A percentile compares a stretch with the other conserved stretches of the same genome.
These are phyloP conservation scores for Tenthredo scrophulariae DNA, from an alignment of 2,888 invertebrate species.

Conservation along the genomic window DNA sequence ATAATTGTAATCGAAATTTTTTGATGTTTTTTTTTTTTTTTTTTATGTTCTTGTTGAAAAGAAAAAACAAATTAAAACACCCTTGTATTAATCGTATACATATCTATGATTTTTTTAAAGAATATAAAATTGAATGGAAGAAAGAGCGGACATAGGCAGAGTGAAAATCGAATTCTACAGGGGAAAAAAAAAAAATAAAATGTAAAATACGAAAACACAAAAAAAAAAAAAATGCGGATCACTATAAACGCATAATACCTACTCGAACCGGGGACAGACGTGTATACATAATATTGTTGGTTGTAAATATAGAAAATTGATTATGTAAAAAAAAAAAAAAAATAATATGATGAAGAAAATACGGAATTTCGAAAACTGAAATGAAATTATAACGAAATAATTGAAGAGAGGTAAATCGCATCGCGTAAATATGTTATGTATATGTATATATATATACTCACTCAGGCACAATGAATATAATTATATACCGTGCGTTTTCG, in stretches of 20 bases:
- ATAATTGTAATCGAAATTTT: too few species aligned
- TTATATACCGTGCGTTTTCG: too few species aligned
- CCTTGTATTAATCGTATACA: too few species aligned
- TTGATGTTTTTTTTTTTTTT: too few species aligned
- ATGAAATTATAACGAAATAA: constrained; percentile 59
- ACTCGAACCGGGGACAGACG: neutral
- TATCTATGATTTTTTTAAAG: too few species aligned
- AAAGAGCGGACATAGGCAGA: too few species aligned
- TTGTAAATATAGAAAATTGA: constrained; percentile 8
- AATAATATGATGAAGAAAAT: neutral
- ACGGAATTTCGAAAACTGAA: constrained; percentile 34
- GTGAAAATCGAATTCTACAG: too few species aligned
- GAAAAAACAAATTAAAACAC: too few species aligned
- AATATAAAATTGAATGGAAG: too few species aligned
- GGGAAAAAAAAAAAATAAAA: too few species aligned
- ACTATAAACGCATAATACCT: neutral
- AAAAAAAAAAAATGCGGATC: neutral
- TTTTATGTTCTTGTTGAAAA: too few species aligned
- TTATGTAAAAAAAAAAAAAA: neutral
- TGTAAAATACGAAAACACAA: too few species aligned
- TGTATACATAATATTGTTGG: neutral
- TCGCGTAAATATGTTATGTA: neutral
- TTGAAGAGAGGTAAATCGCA: neutral
- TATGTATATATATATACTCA: constrained; percentile 30
- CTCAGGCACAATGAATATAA: constrained; percentile 61